These are phyloP conservation scores for Zygothrica quintamaculata DNA, from an alignment of 2,888 invertebrate genomes.

Conservation along the genomic window DNA sequence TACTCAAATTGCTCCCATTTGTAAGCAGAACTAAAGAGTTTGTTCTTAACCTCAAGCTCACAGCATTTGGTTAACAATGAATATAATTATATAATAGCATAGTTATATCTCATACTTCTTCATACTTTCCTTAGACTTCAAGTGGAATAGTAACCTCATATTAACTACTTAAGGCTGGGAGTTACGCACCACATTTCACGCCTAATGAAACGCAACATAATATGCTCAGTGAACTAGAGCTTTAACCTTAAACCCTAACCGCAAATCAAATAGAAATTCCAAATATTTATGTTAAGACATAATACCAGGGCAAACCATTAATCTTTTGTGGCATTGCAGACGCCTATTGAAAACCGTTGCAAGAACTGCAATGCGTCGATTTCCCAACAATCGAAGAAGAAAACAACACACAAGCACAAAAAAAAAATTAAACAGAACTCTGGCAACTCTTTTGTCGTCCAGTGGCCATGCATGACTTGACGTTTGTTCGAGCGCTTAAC, in stretches of 20 bases:
- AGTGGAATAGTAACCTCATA: slow-evolving; percentile 58
- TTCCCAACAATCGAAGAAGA: slow-evolving; percentile 22
- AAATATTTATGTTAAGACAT: slow-evolving; percentile 48
- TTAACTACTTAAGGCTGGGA: slow-evolving; percentile 65
- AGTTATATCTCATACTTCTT: slow-evolving; percentile 10
- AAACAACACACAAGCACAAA: slow-evolving; percentile 7
- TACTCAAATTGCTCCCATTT: too few species aligned
- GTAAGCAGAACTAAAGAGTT: too few species aligned
- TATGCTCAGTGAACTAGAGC: slow-evolving; percentile 50
- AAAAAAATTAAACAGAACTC: slow-evolving; percentile 30
- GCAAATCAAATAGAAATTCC: slow-evolving; percentile 77
- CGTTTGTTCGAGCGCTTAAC: slow-evolving; percentile 73
- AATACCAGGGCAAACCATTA: slow-evolving; percentile 37
- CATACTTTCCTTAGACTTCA: neutral
- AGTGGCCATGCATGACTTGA: slow-evolving; percentile 70
- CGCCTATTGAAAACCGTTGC: slow-evolving; percentile 48
- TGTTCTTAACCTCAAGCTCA: neutral
- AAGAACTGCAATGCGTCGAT: slow-evolving; percentile 51
- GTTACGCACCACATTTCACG: slow-evolving; percentile 60
- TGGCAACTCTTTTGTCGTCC: slow-evolving; percentile 49
- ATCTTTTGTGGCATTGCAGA: slow-evolving; percentile 39
- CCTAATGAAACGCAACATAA: slow-evolving; percentile 64
- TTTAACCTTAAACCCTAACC: slow-evolving; percentile 47
- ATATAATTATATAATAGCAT: slow-evolving; percentile 56
- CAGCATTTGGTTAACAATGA: slow-evolving; percentile 3